A percentile compares a stretch with the other conserved stretches of the same genome.
Conservation (phyloP, 92 coral and sea anemone genomes). For the Zoanthus gigantus region DNA sequence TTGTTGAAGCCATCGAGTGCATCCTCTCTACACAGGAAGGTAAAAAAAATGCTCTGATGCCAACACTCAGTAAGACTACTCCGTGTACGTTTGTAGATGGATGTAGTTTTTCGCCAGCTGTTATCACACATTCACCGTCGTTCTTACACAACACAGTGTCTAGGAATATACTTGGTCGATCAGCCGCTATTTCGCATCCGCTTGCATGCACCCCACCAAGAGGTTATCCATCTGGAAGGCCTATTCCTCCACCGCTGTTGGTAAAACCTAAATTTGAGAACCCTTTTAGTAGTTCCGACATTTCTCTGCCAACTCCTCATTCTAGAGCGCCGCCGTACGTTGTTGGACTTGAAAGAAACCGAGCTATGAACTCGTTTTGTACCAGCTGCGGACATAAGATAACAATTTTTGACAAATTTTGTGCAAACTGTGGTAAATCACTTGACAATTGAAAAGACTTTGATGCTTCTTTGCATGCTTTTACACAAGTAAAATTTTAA, state of each 20-base stretch:
- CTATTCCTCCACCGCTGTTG: conserved; percentile 84
- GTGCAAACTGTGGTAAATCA: conserved; percentile 86
- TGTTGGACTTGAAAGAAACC: conserved; percentile 62
- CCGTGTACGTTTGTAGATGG: conserved; percentile 53
- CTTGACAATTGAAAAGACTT: conserved; percentile 29
- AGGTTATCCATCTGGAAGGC: conserved; percentile 71
- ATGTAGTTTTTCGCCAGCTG: conserved; percentile 58
- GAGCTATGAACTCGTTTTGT: conserved; percentile 75
- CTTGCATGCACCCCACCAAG: conserved; percentile 77
- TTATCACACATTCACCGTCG: conserved; percentile 66
- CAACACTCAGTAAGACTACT: conserved; percentile 53
- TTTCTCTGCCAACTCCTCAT: conserved; percentile 46
- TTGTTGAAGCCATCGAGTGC: conserved; percentile 93
- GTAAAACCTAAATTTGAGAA: conserved; percentile 77
- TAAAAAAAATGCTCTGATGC: conserved; percentile 29
- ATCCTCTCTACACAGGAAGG: conserved; percentile 72
- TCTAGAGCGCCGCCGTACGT: conserved; percentile 54
- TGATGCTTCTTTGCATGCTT: background rate
- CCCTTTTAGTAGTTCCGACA: conserved; percentile 52
- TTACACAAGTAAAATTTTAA: background rate
- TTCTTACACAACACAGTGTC: conserved; percentile 73
- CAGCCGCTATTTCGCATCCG: conserved; percentile 56
- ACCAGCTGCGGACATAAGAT: conserved; percentile 91
- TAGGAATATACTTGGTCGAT: conserved; percentile 67
- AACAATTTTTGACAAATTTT: conserved; percentile 85